Conservation (phyloP, 2,113 vertebrate species). For the Hippocampus guttulatus region DNA sequence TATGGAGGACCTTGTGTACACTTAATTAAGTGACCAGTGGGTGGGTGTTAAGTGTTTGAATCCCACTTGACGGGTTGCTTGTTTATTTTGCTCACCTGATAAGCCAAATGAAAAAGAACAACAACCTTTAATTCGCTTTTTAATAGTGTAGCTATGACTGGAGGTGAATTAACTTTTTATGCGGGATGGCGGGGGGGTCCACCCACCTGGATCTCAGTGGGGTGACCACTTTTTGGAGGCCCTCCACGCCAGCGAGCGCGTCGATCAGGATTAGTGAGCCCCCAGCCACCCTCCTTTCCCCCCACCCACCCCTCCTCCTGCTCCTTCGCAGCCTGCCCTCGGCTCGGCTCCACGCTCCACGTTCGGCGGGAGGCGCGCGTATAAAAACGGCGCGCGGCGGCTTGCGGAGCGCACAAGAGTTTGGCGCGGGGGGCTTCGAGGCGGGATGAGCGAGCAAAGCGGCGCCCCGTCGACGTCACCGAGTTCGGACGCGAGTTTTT, state of each 20-base stretch:
- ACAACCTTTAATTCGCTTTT: not conserved
- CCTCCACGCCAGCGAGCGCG: conserved; percentile 78
- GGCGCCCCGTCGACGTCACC: not conserved
- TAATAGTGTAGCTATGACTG: not conserved
- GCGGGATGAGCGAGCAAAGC: not conserved
- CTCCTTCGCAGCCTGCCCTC: conserved; percentile 6
- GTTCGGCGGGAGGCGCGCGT: not conserved
- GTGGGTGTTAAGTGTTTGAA: not conserved
- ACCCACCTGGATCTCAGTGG: conserved; percentile 31
- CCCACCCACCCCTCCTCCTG: not conserved
- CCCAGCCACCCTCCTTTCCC: conserved; percentile 62
- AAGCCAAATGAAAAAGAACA: not conserved
- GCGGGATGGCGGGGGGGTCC: not conserved
- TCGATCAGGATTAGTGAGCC: conserved; percentile 92
- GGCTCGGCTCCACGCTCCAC: not conserved
- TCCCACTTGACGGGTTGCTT: conserved; percentile 17
- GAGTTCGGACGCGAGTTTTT: not conserved
- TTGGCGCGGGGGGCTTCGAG: not conserved
- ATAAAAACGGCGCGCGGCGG: conserved; percentile 3
- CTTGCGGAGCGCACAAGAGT: not conserved
- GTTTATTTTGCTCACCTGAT: conserved; percentile 15
- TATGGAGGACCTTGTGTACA: not conserved
- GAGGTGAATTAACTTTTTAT: not conserved
- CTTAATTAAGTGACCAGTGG: not conserved
- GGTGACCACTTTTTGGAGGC: conserved; percentile 32